phyloP scores from a whole-genome alignment of 2,797 vertebrate species.

The Acomys russatus region DNA sequence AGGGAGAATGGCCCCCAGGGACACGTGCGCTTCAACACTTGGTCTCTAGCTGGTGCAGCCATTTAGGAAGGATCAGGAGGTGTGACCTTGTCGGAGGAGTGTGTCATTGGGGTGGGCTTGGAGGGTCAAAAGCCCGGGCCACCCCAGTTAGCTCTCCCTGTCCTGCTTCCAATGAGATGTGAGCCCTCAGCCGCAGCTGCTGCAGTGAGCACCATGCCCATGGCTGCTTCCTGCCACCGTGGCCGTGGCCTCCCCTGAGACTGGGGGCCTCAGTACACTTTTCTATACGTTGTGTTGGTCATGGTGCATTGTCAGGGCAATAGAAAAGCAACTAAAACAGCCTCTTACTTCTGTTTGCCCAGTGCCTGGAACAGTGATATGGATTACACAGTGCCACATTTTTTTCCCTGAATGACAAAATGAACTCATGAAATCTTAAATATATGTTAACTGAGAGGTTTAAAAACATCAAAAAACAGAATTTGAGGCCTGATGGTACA shows the following conservation, averaged over 20 bases:
- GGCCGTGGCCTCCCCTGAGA: neutral
- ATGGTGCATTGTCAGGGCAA: neutral
- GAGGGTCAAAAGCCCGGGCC: neutral
- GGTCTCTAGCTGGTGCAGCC: neutral
- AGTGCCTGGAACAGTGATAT: neutral
- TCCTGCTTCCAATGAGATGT: neutral
- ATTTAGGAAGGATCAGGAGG: neutral
- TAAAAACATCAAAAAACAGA: neutral
- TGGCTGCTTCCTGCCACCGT: no score
- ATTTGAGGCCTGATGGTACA: neutral
- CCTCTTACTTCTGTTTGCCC: neutral
- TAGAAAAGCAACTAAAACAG: neutral
- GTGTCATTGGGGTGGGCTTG: no score
- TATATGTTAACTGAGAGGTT: conserved; percentile 19
- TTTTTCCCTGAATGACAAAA: conserved; percentile 29
- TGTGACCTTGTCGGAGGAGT: neutral
- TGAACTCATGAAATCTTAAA: conserved; percentile 57
- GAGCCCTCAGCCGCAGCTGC: neutral
- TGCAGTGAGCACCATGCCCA: neutral
- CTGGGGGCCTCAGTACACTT: neutral
- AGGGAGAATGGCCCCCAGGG: neutral
- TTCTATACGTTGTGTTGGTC: neutral
- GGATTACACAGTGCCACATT: neutral
- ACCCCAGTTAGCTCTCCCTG: neutral
- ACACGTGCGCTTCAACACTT: neutral